Evolutionary conservation across 2,888 invertebrate genomes (phyloP).

Genomic region (Galeopsomyia nigrocyanea): DNA sequence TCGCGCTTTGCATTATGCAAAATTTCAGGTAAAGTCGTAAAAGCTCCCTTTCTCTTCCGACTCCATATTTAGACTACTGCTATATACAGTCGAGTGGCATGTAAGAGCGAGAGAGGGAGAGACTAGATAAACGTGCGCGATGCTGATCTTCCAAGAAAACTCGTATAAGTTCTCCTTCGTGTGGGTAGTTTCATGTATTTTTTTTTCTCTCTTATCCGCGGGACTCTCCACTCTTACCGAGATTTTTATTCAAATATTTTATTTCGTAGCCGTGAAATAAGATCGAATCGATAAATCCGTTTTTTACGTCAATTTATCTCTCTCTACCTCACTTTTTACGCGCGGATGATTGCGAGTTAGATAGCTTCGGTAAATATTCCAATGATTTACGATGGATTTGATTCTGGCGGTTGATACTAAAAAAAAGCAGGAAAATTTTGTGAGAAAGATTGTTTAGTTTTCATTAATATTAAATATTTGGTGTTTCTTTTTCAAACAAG

Average conservation of each 20-base stretch:
- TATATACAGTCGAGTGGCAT: neutral
- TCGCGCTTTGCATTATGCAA: conserved; percentile 46
- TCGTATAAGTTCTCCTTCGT: conserved; percentile 44
- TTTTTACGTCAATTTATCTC: conserved; percentile 27
- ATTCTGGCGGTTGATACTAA: too few relatives aligned
- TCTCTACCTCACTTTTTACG: neutral
- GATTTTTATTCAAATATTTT: conserved; percentile 37
- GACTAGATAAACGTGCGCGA: conserved; percentile 42
- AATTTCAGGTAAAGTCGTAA: conserved; percentile 47
- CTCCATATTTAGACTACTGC: conserved; percentile 45
- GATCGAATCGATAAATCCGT: conserved; percentile 37
- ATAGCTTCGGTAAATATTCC: too few relatives aligned
- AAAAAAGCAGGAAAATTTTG: too few relatives aligned
- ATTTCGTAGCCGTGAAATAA: neutral
- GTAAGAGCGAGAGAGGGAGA: conserved; percentile 19
- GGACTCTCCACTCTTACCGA: conserved; percentile 7
- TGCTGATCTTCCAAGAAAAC: conserved; percentile 48
- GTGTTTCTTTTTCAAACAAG: too few relatives aligned
- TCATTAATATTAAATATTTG: too few relatives aligned
- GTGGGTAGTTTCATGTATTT: conserved; percentile 22
- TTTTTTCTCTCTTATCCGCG: conserved; percentile 20
- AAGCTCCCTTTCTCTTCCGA: conserved; percentile 16
- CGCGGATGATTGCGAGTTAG: too few relatives aligned
- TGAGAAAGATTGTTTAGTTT: too few relatives aligned
- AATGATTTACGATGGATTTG: too few relatives aligned